phyloP scores from a whole-genome alignment of 2,888 invertebrate species.

The Danaus chrysippus region DNA sequence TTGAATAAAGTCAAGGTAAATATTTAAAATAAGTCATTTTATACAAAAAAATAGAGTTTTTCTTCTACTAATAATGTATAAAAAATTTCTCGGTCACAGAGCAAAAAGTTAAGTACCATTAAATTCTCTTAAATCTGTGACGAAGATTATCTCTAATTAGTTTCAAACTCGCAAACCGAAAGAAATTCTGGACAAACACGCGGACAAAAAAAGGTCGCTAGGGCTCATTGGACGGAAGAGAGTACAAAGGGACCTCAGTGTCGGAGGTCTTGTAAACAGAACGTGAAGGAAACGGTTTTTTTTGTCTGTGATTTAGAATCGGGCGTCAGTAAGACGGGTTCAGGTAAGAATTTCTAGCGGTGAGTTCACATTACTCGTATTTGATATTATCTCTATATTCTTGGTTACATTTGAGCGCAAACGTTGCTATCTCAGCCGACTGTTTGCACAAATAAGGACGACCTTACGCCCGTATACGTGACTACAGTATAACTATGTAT shows the following conservation, averaged over 20 bases:
- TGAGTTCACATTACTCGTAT: constrained; percentile 39
- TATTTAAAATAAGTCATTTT: background rate
- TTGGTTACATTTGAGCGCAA: constrained; percentile 58
- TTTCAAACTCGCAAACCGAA: constrained; percentile 34
- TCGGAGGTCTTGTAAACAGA: constrained; percentile 76
- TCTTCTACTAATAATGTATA: constrained; percentile 35
- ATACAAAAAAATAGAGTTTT: constrained; percentile 1
- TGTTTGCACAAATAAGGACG: constrained; percentile 71
- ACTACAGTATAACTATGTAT: constrained; percentile 43
- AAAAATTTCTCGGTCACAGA: constrained; percentile 33
- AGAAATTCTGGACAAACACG: constrained; percentile 47
- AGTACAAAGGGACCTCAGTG: constrained; percentile 62
- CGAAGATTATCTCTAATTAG: constrained; percentile 34
- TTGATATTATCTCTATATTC: constrained; percentile 41
- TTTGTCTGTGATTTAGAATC: constrained; percentile 46
- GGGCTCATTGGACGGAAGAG: constrained; percentile 45
- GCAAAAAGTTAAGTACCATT: constrained; percentile 30
- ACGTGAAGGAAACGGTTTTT: constrained; percentile 70
- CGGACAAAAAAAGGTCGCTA: constrained; percentile 69
- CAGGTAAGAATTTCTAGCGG: constrained; percentile 58
- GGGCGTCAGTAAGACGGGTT: constrained; percentile 51
- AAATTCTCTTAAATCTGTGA: constrained; percentile 30
- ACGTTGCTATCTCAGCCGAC: constrained; percentile 61
- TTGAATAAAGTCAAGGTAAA: background rate
- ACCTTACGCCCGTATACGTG: constrained; percentile 52